A percentile compares a stretch with the other conserved stretches of the same genome.
Evolutionary conservation across 2,113 vertebrate species (phyloP).

Genomic region (Neogobius melanostomus): DNA sequence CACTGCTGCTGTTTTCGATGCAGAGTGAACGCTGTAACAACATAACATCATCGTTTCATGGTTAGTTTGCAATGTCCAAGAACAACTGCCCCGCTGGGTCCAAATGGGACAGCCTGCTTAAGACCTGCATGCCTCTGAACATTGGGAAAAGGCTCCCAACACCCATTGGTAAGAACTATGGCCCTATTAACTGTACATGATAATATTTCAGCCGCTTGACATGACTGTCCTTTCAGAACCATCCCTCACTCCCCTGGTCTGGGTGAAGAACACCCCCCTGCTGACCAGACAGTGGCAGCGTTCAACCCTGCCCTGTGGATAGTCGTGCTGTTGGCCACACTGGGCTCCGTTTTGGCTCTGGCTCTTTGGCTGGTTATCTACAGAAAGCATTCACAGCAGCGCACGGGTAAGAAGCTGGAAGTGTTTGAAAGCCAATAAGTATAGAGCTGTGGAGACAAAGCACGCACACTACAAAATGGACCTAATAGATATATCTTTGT

Average conservation of each 20-base stretch:
- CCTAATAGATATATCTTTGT: no score
- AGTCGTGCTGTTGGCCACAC: slow-evolving; percentile 38
- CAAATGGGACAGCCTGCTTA: slow-evolving; percentile 41
- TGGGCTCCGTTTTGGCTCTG: slow-evolving; percentile 61
- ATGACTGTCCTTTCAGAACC: slow-evolving; percentile 33
- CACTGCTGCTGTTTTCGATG: no score
- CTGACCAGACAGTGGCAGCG: neutral
- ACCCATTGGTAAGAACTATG: slow-evolving; percentile 34
- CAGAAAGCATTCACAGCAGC: slow-evolving; percentile 38
- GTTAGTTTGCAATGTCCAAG: slow-evolving; percentile 32
- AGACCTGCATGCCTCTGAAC: accelerated
- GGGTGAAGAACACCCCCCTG: neutral
- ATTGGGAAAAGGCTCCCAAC: neutral
- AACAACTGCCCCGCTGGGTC: slow-evolving; percentile 33
- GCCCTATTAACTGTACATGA: neutral
- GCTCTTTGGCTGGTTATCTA: slow-evolving; percentile 66
- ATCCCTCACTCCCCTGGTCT: neutral
- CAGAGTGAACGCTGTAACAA: neutral
- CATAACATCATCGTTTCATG: neutral
- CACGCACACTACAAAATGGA: no score
- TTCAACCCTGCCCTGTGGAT: slow-evolving; percentile 57
- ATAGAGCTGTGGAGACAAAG: no score
- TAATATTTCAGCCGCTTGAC: neutral
- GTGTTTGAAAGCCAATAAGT: no score
- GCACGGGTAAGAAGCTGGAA: slow-evolving; percentile 43